Conservation (phyloP, 2,888 invertebrate species). For the Mythimna albipuncta region DNA sequence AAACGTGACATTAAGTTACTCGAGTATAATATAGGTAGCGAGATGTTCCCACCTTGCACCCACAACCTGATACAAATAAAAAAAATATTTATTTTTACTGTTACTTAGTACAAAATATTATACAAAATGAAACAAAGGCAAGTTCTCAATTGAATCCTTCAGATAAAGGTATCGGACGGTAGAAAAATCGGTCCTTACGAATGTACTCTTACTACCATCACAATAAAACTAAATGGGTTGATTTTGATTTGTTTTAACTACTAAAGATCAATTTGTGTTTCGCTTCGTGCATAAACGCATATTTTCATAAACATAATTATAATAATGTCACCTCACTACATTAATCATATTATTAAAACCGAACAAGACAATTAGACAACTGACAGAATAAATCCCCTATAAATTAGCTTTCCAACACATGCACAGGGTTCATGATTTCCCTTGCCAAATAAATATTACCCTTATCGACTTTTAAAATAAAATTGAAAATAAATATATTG, state of each 20-base stretch:
- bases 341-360: not conserved
- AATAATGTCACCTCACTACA: not conserved
- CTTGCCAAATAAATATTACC: slow-evolving; percentile 5
- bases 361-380: slow-evolving; percentile 30
- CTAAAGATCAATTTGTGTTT: slow-evolving; percentile 7
- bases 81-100: too few species aligned
- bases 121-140: too few species aligned
- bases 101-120: too few species aligned
- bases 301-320: not conserved
- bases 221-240: slow-evolving; percentile 7
- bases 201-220: not conserved
- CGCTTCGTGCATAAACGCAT: too few species aligned
- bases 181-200: not conserved
- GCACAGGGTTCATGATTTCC: not conserved
- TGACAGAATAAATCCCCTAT: not conserved
- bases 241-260: not conserved
- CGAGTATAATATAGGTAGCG: too few species aligned
- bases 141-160: not conserved
- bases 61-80: too few species aligned
- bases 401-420: too few species aligned
- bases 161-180: not conserved
- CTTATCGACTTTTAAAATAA: not conserved
- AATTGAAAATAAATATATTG: not conserved
- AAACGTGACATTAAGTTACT: too few species aligned
- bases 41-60: too few species aligned